Percentiles rank a stretch among this genome's conserved stretches.
Evolutionary conservation across 2,113 vertebrate genomes (phyloP).

Genomic region (Calidris pygmaea): DNA sequence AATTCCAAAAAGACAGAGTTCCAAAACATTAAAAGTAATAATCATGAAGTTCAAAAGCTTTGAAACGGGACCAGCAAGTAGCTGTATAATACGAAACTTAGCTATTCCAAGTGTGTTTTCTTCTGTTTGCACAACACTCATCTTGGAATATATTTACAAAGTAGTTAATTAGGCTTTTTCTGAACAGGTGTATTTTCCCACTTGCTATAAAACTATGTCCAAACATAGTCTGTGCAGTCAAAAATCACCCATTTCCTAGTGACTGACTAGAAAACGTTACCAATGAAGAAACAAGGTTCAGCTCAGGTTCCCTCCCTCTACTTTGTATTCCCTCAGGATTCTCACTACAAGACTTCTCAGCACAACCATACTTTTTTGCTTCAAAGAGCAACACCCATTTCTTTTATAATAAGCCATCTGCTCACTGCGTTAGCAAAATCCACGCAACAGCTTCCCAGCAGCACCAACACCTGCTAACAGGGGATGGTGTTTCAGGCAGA

Average conservation of each 20-base stretch:
- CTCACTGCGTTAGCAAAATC: not conserved
- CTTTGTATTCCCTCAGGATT: not conserved
- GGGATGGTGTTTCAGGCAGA: conserved; percentile 17
- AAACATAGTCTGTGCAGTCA: not conserved
- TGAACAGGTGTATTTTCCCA: not conserved
- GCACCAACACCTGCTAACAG: conserved; percentile 36
- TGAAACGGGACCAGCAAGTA: not conserved
- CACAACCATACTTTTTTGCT: not conserved
- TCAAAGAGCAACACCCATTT: not conserved
- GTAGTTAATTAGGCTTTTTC: not conserved
- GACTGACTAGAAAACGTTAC: not conserved
- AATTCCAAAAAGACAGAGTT: not conserved
- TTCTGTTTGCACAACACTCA: not conserved
- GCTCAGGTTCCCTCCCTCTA: not conserved
- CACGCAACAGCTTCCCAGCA: not conserved
- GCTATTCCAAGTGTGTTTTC: not conserved
- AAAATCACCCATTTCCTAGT: not conserved
- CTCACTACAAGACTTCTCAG: not conserved
- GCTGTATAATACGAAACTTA: not conserved
- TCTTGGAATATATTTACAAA: not conserved
- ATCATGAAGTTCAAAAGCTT: not conserved
- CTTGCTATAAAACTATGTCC: not conserved
- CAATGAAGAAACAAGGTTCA: not conserved
- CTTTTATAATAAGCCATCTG: conserved; percentile 13
- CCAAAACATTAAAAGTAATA: not conserved